Evolutionary conservation across 2,797 vertebrate genomes (phyloP).

Genomic region (Platalea minor): DNA sequence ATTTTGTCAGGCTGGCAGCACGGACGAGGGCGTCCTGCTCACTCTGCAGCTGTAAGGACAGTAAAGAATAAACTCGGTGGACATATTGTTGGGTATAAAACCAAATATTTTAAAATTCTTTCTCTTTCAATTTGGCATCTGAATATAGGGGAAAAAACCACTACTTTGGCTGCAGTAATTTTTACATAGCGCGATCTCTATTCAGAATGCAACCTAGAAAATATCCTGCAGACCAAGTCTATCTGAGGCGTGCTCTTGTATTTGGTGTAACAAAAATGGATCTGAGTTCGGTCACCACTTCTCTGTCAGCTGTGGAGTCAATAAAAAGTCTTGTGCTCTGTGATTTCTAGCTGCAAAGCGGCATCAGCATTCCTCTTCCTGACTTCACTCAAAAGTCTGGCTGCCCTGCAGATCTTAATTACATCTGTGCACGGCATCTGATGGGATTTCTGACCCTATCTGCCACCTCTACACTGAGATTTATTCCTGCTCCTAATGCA

Average conservation of each 20-base stretch:
- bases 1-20: background rate
- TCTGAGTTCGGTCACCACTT: background rate
- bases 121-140: background rate
- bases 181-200: background rate
- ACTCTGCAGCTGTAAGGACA: background rate
- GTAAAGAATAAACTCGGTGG: background rate
- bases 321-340: background rate
- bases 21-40: background rate
- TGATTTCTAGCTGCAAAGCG: background rate
- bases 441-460: background rate
- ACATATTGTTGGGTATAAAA: background rate
- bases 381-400: background rate
- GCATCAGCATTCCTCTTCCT: background rate
- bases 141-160: background rate
- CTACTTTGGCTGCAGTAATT: background rate
- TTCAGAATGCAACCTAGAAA: background rate
- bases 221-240: background rate
- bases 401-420: background rate
- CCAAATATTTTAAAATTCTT: background rate
- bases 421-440: background rate
- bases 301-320: background rate
- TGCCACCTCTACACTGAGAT: background rate
- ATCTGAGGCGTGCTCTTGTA: fast-evolving
- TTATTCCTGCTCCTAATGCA: background rate
- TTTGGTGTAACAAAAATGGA: background rate